phyloP scores from a whole-genome alignment of 2,113 vertebrate genomes.

The Sapayoa aenigma region DNA sequence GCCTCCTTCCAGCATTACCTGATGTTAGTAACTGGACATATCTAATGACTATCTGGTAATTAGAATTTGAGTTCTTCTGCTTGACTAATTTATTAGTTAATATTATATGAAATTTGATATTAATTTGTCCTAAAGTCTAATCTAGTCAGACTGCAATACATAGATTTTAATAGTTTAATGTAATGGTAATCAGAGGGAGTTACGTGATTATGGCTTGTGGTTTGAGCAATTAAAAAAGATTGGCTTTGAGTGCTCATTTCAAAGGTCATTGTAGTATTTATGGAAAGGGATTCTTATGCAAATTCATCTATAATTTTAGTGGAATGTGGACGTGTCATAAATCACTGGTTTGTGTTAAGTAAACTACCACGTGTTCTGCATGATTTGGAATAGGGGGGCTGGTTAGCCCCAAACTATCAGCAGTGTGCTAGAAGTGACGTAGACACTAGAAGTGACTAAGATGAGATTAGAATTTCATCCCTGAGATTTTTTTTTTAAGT shows the following conservation, averaged over 20 bases:
- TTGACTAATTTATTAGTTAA: slow-evolving; percentile 30
- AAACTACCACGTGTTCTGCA: rapidly evolving
- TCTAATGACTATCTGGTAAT: background rate
- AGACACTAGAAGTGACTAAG: background rate
- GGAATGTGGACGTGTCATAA: background rate
- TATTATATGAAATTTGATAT: slow-evolving; percentile 4
- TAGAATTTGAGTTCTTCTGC: background rate
- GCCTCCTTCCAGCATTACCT: background rate
- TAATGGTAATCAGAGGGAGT: background rate
- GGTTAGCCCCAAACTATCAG: background rate
- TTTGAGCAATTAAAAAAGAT: background rate
- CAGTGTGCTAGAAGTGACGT: background rate
- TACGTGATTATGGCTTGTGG: background rate
- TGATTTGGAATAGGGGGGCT: background rate
- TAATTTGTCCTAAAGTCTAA: slow-evolving; percentile 29
- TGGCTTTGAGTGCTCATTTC: background rate
- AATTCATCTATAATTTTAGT: background rate
- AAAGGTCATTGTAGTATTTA: background rate
- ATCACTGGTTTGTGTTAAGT: background rate
- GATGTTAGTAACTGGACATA: background rate
- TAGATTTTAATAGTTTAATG: background rate
- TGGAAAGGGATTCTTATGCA: background rate
- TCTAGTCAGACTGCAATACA: slow-evolving; percentile 10
- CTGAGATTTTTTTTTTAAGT: background rate
- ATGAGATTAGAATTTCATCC: background rate